Evolutionary conservation across 37 sponge, comb jelly and placozoan species (phyloP).

Genomic region (Beroe ovata): DNA sequence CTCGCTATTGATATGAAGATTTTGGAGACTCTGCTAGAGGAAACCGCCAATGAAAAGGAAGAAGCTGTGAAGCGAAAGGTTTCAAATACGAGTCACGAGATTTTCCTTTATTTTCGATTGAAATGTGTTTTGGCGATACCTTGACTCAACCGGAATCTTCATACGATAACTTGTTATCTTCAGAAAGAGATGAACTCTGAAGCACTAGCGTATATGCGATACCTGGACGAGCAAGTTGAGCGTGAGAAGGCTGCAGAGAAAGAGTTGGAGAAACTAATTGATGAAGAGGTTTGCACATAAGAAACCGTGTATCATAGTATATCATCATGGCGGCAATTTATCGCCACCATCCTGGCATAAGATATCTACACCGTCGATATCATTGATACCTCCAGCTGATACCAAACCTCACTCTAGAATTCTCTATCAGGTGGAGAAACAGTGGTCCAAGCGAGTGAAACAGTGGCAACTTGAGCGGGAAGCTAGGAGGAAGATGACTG

Average conservation of each 20-base stretch:
- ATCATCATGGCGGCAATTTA: too few species aligned
- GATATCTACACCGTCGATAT: too few species aligned
- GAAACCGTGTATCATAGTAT: too few species aligned
- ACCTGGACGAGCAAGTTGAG: conserved; percentile 78
- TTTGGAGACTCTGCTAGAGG: conserved; percentile 80
- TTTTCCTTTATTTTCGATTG: too few species aligned
- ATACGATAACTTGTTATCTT: not conserved
- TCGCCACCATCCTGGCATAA: too few species aligned
- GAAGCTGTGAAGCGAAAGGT: conserved; percentile 77
- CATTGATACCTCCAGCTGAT: too few species aligned
- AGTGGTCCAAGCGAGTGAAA: conserved; percentile 82
- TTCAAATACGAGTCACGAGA: too few species aligned
- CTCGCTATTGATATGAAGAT: conserved; percentile 96
- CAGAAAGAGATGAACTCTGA: conserved; percentile 80
- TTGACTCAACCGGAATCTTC: too few species aligned
- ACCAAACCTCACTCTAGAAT: too few species aligned
- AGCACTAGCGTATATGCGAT: conserved; percentile 73
- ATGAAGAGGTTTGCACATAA: conserved; percentile 73
- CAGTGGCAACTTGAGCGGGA: conserved; percentile 91
- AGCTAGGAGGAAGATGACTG: conserved; percentile 85
- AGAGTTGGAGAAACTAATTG: conserved; percentile 83
- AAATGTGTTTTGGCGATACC: too few species aligned
- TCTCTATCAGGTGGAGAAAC: conserved; percentile 70
- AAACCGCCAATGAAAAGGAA: conserved; percentile 81
- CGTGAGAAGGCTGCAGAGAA: conserved; percentile 78